These are phyloP conservation scores for Pangasianodon gigas DNA, from an alignment of 2,113 vertebrate species.

Conservation along the genomic window DNA sequence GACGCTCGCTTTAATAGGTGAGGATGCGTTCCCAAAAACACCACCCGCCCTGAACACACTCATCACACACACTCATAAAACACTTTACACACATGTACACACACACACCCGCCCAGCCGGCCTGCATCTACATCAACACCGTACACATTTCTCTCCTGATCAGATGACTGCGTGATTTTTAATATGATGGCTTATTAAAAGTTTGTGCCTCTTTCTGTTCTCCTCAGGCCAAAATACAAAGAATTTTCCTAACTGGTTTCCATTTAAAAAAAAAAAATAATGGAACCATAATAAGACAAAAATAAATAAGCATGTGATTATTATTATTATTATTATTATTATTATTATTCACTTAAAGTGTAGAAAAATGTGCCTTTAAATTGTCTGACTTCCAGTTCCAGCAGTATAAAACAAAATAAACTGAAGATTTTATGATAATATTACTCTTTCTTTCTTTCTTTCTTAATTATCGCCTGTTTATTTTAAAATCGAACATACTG, in stretches of 20 bases:
- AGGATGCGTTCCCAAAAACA: constrained; percentile 46
- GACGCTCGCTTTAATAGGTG: constrained; percentile 48
- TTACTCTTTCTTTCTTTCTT: neutral
- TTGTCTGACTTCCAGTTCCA: too few relatives aligned
- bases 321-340: too few relatives aligned
- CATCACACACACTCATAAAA: constrained; percentile 2
- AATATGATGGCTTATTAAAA: neutral
- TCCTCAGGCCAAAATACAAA: too few relatives aligned
- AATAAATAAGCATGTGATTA: neutral
- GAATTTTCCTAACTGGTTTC: too few relatives aligned
- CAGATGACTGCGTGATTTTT: neutral
- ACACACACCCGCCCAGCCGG: neutral
- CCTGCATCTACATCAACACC: neutral
- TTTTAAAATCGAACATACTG: too few relatives aligned
- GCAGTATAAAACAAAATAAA: neutral
- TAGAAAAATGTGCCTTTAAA: too few relatives aligned
- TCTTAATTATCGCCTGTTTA: neutral
- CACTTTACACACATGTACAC: neutral
- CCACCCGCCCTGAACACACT: neutral
- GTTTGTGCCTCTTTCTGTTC: too few relatives aligned
- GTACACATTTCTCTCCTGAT: neutral
- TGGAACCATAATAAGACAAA: neutral
- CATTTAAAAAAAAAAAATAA: too few relatives aligned
- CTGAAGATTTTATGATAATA: neutral
- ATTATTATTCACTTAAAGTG: too few relatives aligned